These are phyloP conservation scores for Zaprionus obscuricornis DNA, from an alignment of 2,888 invertebrate species.

Conservation along the genomic window DNA sequence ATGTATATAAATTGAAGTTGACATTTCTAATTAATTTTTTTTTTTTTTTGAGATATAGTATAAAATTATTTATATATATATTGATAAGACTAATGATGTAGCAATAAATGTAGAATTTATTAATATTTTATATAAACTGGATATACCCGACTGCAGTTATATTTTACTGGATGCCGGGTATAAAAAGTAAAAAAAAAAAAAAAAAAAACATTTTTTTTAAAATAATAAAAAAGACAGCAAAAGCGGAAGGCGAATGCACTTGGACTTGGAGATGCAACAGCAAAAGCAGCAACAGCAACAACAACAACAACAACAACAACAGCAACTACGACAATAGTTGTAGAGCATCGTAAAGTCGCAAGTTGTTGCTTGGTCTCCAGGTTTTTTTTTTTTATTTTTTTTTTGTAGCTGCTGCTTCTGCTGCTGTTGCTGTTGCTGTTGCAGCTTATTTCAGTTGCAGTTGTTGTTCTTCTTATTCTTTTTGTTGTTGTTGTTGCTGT, in stretches of 20 bases:
- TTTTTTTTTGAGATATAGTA: too few species aligned
- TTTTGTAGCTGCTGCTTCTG: constrained; percentile 7
- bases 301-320: constrained; percentile 23
- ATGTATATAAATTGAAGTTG: too few species aligned
- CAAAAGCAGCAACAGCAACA: constrained; percentile 21
- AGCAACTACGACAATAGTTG: constrained; percentile 53
- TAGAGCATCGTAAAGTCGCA: constrained; percentile 67
- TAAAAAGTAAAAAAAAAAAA: constrained; percentile 18
- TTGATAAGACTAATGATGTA: too few species aligned
- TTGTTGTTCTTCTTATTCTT: constrained; percentile 9
- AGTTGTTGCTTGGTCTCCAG: constrained; percentile 47
- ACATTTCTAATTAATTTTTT: too few species aligned
- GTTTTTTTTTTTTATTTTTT: constrained; percentile 30
- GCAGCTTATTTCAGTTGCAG: constrained; percentile 44
- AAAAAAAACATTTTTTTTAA: too few species aligned
- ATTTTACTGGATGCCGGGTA: too few species aligned
- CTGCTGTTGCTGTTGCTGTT: constrained; percentile 18
- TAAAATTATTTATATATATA: too few species aligned
- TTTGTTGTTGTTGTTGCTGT: constrained; percentile 32
- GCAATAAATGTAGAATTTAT: too few species aligned
- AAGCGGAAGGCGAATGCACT: constrained; percentile 72
- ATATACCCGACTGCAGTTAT: too few species aligned
- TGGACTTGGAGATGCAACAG: constrained; percentile 50
- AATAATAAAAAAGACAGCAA: constrained; percentile 48
- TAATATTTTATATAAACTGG: too few species aligned